Percentiles rank a stretch among this genome's conserved stretches.
Conservation (phyloP, 2,113 vertebrate species). For the Hippocampus guttulatus region DNA sequence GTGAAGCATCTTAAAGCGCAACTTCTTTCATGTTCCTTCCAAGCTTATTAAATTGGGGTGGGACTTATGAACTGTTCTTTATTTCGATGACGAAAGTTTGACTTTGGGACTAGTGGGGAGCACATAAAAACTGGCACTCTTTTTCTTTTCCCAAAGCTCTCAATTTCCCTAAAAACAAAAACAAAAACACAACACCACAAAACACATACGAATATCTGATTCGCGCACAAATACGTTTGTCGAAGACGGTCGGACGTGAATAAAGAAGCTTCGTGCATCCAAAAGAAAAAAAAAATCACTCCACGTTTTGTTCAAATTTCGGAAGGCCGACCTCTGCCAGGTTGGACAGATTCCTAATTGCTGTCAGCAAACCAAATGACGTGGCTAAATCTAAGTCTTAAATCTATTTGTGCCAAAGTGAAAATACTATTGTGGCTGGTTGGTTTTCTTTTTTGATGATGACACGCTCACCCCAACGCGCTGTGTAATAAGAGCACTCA, state of each 20-base stretch:
- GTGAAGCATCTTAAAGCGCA: constrained; percentile 39
- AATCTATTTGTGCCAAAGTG: background rate
- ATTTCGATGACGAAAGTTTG: constrained; percentile 13
- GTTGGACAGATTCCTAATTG: too few species aligned
- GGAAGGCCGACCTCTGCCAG: too few species aligned
- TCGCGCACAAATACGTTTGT: too few species aligned
- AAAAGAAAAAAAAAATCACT: too few species aligned
- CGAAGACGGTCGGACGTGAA: too few species aligned
- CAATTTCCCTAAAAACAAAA: constrained; percentile 21
- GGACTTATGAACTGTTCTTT: constrained; percentile 33
- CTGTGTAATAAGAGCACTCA: background rate
- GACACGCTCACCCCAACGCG: background rate
- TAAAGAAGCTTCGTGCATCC: too few species aligned
- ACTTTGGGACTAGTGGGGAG: constrained; percentile 25
- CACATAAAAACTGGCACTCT: constrained; percentile 9
- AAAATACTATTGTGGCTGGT: background rate
- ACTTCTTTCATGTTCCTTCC: constrained; percentile 35
- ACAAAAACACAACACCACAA: too few species aligned
- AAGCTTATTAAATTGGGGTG: constrained; percentile 37
- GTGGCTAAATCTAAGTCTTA: too few species aligned
- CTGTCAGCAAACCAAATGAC: too few species aligned
- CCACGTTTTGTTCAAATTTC: too few species aligned
- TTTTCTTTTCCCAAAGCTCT: constrained; percentile 9
- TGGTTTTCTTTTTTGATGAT: background rate
- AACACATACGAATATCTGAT: constrained; percentile 1